A percentile compares a stretch with the other conserved stretches of the same genome.
These are phyloP conservation scores for Deroptyus accipitrinus DNA, from an alignment of 2,113 vertebrate species.

Conservation along the genomic window DNA sequence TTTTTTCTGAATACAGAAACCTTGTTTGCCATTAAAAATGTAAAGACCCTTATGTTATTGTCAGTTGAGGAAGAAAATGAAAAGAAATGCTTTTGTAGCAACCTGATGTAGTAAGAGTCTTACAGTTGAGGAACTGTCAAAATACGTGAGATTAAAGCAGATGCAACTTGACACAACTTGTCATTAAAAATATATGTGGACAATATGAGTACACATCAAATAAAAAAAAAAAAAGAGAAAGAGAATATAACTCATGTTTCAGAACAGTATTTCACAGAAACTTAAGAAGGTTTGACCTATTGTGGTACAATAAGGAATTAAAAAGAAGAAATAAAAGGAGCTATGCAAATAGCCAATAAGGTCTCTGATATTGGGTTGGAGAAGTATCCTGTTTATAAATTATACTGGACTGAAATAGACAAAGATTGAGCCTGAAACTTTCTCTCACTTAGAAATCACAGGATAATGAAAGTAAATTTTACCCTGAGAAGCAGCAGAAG, in stretches of 20 bases:
- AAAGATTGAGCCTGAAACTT: background rate
- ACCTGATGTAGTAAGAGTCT: background rate
- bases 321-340: background rate
- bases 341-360: background rate
- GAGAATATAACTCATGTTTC: background rate
- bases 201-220: background rate
- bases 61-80: background rate
- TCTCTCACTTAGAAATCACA: background rate
- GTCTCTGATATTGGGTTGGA: background rate
- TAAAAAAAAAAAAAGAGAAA: rapidly evolving
- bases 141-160: background rate
- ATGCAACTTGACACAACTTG: background rate
- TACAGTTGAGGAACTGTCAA: background rate
- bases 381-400: background rate
- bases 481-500: background rate
- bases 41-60: background rate
- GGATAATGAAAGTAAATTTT: background rate
- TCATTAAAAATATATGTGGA: constrained; percentile 28
- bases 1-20: background rate
- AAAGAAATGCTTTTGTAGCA: background rate
- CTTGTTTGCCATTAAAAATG: constrained; percentile 42
- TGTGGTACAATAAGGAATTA: background rate
- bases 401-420: background rate
- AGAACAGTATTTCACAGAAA: background rate
- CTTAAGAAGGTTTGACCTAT: background rate